phyloP scores from a whole-genome alignment of 2,888 invertebrate species.

The Brenthis daphne region DNA sequence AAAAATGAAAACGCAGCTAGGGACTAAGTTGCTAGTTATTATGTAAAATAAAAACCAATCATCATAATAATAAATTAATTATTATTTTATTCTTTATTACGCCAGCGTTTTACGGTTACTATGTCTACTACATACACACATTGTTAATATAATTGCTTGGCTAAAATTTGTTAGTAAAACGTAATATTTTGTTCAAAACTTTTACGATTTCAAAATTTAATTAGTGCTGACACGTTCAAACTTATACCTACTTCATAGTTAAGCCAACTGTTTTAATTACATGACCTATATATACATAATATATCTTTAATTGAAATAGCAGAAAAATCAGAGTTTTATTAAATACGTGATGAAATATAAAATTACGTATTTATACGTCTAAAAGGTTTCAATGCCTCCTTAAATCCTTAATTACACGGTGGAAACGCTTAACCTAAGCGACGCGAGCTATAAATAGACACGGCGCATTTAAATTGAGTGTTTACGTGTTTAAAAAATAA shows the following conservation, averaged over 20 bases:
- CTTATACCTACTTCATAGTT: too few species aligned
- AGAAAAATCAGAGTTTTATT: not conserved
- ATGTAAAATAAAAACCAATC: too few species aligned
- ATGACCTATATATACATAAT: not conserved
- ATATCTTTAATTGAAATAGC: not conserved
- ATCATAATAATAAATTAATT: too few species aligned
- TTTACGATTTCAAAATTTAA: too few species aligned
- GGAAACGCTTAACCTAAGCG: constrained; percentile 24
- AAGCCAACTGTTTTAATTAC: not conserved
- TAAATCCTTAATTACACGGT: constrained; percentile 22
- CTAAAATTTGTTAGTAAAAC: not conserved
- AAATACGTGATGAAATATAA: not conserved
- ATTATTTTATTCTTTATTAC: too few species aligned
- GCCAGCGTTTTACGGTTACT: too few species aligned
- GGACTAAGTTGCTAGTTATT: too few species aligned
- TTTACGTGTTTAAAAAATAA: not conserved
- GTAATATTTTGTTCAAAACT: not conserved
- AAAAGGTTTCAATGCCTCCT: constrained; percentile 3
- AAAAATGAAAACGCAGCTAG: too few species aligned
- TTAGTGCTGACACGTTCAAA: too few species aligned
- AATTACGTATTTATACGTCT: not conserved
- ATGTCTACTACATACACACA: too few species aligned
- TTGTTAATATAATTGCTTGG: too few species aligned
- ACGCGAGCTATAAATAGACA: constrained; percentile 17
- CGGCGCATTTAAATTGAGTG: constrained; percentile 5